Conservation (phyloP, 2,113 vertebrate genomes). For the Microcebus griseorufus region DNA sequence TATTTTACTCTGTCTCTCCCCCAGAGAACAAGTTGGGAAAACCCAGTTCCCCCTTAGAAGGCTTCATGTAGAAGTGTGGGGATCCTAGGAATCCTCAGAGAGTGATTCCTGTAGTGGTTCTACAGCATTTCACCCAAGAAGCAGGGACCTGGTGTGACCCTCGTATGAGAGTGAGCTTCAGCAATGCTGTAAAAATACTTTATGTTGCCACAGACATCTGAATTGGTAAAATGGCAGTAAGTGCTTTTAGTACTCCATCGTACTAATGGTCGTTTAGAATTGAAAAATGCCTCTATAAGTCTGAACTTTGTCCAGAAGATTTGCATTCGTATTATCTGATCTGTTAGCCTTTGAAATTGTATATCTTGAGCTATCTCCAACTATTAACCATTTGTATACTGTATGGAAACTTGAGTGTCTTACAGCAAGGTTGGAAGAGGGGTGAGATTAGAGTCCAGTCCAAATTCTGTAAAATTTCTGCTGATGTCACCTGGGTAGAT, state of each 20-base stretch:
- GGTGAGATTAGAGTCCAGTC: constrained; percentile 33
- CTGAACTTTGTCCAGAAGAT: constrained; percentile 85
- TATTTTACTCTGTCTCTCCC: constrained; percentile 69
- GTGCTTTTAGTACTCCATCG: constrained; percentile 79
- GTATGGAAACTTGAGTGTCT: constrained; percentile 61
- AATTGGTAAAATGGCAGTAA: constrained; percentile 71
- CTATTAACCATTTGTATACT: constrained; percentile 67
- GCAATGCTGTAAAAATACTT: constrained; percentile 76
- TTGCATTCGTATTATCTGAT: constrained; percentile 82
- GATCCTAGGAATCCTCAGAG: constrained; percentile 71
- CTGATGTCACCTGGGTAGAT: constrained; percentile 51
- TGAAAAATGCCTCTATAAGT: constrained; percentile 81
- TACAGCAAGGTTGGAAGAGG: constrained; percentile 44
- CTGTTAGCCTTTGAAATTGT: constrained; percentile 83
- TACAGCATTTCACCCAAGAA: constrained; percentile 62
- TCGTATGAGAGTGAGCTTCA: constrained; percentile 74
- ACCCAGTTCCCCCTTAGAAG: constrained; percentile 69
- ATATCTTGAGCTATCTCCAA: constrained; percentile 82
- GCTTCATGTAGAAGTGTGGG: constrained; percentile 58
- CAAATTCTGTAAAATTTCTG: constrained; percentile 72
- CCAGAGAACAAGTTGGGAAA: constrained; percentile 58
- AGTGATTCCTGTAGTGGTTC: constrained; percentile 49
- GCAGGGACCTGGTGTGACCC: constrained; percentile 72
- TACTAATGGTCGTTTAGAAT: constrained; percentile 77
- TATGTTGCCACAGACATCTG: constrained; percentile 67